Evolutionary conservation across 2,888 invertebrate genomes (phyloP), one percentile per base, ranked within the genome.

Genomic region (Parapristionchus giblindavisi): DNA sequence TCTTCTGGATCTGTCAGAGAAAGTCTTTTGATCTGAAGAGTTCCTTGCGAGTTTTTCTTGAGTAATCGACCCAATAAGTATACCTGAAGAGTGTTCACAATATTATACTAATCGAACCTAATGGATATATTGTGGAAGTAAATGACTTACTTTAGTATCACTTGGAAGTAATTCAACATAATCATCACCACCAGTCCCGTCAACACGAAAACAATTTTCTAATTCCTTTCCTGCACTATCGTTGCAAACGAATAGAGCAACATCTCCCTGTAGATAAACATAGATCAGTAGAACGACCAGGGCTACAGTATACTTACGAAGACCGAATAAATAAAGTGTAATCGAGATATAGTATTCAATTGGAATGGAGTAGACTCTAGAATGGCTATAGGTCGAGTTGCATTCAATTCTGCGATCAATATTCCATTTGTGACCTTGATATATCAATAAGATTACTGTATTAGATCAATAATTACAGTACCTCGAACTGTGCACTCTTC

Each of bases 161-260:
- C 81, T 83, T 11, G 87, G 85, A n/a, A 87, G 75, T 8, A 87
- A 71, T 61, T 85, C 83, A 36, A 85, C 82, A 58, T 81, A 84
- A 56, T 84, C 83, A 66, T 84, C 81, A 60, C 80, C 79, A 27
- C 77, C 76, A 51, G 77, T 74, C 60, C 81, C 82, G 40, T 83
- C 83, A 17, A 76, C 85, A 68, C 81, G 79, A 76, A 84, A 86
- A 77, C 87, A 87, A 52, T 79, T 82, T 65, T 87, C 87, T 54
- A 87, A 76, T 76, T 87, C 86, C 60, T 84, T 83, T 1, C 80
- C 80, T n/a, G 83, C 81, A 71, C 85, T 85, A 70, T 87, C 87
- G 73, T 87, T 85, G 75, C 87, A 87, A 29, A 87, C 83, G 77
- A 84, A 87, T 8, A 87, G 72, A 32, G 81, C 78, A 0, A 83